Conservation (phyloP, 30 jellyfish, hydroid and myxozoan genomes). For the Cassiopea andromeda region DNA sequence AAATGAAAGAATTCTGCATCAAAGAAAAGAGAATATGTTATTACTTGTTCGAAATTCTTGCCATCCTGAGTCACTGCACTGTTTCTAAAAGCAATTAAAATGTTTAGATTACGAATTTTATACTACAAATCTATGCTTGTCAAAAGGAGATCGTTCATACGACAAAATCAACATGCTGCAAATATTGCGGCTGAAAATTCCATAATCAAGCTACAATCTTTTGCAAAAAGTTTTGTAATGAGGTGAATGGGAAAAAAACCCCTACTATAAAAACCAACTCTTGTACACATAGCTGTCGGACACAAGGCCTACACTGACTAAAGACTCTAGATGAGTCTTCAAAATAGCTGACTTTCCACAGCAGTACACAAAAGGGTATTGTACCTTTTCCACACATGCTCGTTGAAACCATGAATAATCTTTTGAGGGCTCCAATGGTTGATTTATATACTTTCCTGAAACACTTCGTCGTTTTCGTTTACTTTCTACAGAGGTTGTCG, state of each 20-base stretch:
- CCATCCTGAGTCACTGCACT: conserved; percentile 5
- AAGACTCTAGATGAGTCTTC: not conserved
- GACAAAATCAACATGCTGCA: not conserved
- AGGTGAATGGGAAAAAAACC: too few species aligned
- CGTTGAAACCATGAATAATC: conserved; percentile 55
- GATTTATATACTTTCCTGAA: conserved; percentile 8
- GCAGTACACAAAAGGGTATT: too few species aligned
- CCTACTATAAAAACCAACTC: too few species aligned
- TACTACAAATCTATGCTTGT: not conserved
- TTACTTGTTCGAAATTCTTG: conserved; percentile 36
- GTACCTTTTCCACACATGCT: conserved; percentile 38
- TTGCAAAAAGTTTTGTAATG: too few species aligned
- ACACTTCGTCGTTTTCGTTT: conserved; percentile 53
- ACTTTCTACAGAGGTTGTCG: not conserved
- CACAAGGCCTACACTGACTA: too few species aligned
- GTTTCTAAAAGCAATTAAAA: not conserved
- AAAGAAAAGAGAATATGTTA: too few species aligned
- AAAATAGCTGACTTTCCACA: not conserved
- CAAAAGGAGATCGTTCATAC: not conserved
- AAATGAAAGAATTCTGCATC: not conserved
- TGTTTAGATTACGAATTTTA: too few species aligned
- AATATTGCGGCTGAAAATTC: too few species aligned
- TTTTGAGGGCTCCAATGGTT: not conserved
- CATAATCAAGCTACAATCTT: too few species aligned
- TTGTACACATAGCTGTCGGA: too few species aligned